Evolutionary conservation across 2,888 invertebrate genomes (phyloP).

Genomic region (Tenthredo distinguenda): DNA sequence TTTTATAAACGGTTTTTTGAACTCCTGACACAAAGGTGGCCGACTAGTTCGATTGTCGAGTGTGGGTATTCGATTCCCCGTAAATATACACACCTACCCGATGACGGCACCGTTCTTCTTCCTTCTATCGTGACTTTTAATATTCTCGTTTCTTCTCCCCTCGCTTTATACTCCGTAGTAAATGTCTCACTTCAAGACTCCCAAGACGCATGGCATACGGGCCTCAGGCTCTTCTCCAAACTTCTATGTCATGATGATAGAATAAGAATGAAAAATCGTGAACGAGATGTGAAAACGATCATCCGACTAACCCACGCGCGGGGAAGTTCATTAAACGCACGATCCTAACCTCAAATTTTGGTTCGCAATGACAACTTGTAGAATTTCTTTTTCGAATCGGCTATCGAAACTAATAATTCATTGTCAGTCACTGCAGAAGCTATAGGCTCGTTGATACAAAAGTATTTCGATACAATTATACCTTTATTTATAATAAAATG

Average conservation of each 20-base stretch:
- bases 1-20: neutral
- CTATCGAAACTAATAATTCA: no score
- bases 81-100: neutral
- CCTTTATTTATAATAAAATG: neutral
- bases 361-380: no score
- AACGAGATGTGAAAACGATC: neutral
- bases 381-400: no score
- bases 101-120: constrained; percentile 18
- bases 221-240: neutral
- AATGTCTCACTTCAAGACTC: constrained; percentile 25
- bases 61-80: neutral
- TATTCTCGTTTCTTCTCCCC: neutral
- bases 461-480: neutral
- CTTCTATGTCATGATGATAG: neutral
- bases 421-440: no score
- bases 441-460: neutral
- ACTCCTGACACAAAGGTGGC: neutral
- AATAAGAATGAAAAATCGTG: neutral
- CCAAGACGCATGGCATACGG: neutral
- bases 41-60: neutral
- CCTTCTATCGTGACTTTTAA: constrained; percentile 11
- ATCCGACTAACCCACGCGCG: neutral
- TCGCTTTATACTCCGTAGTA: neutral
- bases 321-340: neutral
- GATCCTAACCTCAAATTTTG: no score